phyloP scores from a whole-genome alignment of 2,888 invertebrate genomes.

The Rhamphomyia laevipes region DNA sequence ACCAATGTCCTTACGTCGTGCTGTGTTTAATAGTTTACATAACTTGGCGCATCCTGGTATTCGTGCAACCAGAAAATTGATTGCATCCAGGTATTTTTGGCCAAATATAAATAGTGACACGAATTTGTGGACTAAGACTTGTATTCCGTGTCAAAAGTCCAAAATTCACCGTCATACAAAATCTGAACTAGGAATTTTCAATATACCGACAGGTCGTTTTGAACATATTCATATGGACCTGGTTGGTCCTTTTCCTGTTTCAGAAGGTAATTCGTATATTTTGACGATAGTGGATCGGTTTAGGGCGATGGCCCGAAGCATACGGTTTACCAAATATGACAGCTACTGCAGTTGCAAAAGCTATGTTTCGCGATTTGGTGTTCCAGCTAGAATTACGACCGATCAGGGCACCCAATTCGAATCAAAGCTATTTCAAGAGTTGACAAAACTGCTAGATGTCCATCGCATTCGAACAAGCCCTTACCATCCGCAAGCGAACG shows the following conservation, averaged over 20 bases:
- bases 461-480: slow-evolving; percentile 6
- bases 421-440: slow-evolving; percentile 7
- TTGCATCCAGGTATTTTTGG: background rate
- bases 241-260: slow-evolving; percentile 24
- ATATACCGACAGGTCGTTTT: slow-evolving; percentile 6
- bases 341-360: slow-evolving; percentile 8
- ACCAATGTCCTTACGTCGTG: background rate
- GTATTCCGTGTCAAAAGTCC: no score
- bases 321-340: no score
- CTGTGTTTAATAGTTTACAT: no score
- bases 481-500: slow-evolving; percentile 10
- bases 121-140: no score
- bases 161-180: no score
- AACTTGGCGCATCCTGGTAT: no score
- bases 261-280: slow-evolving; percentile 9
- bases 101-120: background rate
- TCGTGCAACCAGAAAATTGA: slow-evolving; percentile 1
- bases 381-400: slow-evolving; percentile 5
- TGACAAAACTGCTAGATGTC: slow-evolving; percentile 2
- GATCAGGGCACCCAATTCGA: slow-evolving; percentile 12
- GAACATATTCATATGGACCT: slow-evolving; percentile 24
- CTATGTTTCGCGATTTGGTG: slow-evolving; percentile 4
- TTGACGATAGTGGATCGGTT: slow-evolving; percentile 11
- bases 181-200: background rate
- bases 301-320: slow-evolving; percentile 14